These are phyloP conservation scores for Scophthalmus maximus DNA, from an alignment of 2,113 vertebrate species.

Conservation along the genomic window DNA sequence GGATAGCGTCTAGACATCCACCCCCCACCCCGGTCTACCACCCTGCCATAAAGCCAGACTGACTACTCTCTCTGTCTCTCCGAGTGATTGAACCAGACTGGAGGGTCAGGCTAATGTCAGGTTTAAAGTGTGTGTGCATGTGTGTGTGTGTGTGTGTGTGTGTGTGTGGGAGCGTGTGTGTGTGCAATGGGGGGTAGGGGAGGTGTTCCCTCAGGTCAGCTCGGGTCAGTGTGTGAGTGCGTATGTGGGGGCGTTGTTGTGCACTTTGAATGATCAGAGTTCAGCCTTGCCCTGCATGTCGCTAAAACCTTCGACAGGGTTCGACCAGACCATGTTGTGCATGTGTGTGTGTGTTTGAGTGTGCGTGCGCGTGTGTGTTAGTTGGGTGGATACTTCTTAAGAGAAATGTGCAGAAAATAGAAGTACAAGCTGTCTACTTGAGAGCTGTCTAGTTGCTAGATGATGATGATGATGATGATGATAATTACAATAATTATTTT, in stretches of 20 bases:
- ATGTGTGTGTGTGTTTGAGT: too few species aligned
- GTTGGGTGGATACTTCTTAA: too few species aligned
- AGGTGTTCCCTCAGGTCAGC: slow-evolving; percentile 23
- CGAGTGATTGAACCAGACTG: slow-evolving; percentile 68
- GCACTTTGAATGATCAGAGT: slow-evolving; percentile 21
- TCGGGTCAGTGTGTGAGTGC: slow-evolving; percentile 34
- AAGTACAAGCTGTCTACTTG: too few species aligned
- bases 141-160: slow-evolving; percentile 15
- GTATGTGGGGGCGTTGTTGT: slow-evolving; percentile 1
- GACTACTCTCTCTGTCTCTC: slow-evolving; percentile 47
- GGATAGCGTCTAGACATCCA: slow-evolving; percentile 71
- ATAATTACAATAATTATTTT: too few species aligned
- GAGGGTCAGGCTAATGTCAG: slow-evolving; percentile 65
- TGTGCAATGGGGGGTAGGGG: neutral
- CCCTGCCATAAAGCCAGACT: slow-evolving; percentile 62
- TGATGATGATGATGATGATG: too few species aligned
- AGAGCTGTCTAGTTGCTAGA: too few species aligned
- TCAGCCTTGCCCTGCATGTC: slow-evolving; percentile 12
- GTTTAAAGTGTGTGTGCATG: slow-evolving; percentile 43
- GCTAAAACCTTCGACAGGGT: slow-evolving; percentile 6
- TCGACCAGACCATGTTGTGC: neutral
- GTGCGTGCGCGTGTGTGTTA: neutral
- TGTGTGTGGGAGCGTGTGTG: too few species aligned
- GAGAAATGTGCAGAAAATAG: too few species aligned
- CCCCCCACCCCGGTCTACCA: slow-evolving; percentile 10